These are phyloP conservation scores for Drosophila tropicalis DNA, from an alignment of 1,140 invertebrate species.

Conservation along the genomic window DNA sequence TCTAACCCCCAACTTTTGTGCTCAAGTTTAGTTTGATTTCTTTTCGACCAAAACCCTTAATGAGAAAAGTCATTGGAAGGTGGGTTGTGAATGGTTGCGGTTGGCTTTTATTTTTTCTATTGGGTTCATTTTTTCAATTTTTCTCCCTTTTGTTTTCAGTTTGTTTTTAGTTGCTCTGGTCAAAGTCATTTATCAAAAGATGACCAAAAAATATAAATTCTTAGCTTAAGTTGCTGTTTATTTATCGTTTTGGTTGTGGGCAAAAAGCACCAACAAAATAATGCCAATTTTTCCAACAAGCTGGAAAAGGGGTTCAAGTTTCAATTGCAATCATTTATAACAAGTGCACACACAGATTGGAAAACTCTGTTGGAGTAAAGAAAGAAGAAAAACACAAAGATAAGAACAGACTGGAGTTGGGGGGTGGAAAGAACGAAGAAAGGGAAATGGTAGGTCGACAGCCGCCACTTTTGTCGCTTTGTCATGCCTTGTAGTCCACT, in stretches of 20 bases:
- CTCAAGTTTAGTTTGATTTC: conserved; percentile 66
- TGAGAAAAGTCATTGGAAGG: conserved; percentile 73
- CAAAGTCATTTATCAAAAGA: conserved; percentile 76
- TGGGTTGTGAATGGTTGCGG: conserved; percentile 17
- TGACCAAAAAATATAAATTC: conserved; percentile 64
- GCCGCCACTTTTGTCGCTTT: background rate
- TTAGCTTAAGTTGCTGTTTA: conserved; percentile 62
- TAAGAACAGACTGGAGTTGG: too few relatives aligned
- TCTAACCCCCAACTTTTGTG: conserved; percentile 29
- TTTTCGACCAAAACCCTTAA: conserved; percentile 65
- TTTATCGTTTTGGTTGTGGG: conserved; percentile 58
- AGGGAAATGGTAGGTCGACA: background rate
- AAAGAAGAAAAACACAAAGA: background rate
- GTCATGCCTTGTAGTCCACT: conserved; percentile 1
- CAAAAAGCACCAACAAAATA: conserved; percentile 32
- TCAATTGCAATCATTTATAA: conserved; percentile 70
- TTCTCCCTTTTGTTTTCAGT: background rate
- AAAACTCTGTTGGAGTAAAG: background rate
- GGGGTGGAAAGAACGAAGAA: background rate
- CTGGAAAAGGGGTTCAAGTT: conserved; percentile 62
- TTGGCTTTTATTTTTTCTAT: background rate
- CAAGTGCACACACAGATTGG: conserved; percentile 12
- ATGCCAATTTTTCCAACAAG: conserved; percentile 68
- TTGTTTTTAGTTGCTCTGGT: conserved; percentile 21
- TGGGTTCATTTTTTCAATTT: background rate